These are phyloP conservation scores for Hyposoter dolosus DNA, from an alignment of 2,888 invertebrate species.

Conservation along the genomic window DNA sequence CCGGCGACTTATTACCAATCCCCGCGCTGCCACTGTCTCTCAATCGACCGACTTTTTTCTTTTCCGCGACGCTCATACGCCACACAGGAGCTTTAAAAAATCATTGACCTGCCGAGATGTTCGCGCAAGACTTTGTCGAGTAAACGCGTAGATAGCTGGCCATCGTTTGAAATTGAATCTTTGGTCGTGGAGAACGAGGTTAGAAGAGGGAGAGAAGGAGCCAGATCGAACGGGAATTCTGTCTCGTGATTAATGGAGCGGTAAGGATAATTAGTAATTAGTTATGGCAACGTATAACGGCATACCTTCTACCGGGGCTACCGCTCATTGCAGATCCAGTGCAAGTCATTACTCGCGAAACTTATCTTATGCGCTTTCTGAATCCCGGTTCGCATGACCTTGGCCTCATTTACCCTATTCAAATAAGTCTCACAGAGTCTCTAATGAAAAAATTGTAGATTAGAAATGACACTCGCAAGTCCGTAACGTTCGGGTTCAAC, in stretches of 20 bases:
- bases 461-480: not conserved
- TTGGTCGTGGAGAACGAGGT: constrained; percentile 47
- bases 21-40: constrained; percentile 37
- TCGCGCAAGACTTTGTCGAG: not conserved
- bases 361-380: not conserved
- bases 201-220: not conserved
- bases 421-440: not conserved
- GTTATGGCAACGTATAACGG: constrained; percentile 64
- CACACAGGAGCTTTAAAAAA: not conserved
- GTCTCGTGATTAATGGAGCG: constrained; percentile 62
- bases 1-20: constrained; percentile 28
- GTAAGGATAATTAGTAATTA: constrained; percentile 66
- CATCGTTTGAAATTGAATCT: constrained; percentile 54
- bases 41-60: constrained; percentile 30
- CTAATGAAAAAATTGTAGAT: not conserved
- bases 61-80: not conserved
- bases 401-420: not conserved
- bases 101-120: not conserved
- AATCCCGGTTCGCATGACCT: not conserved
- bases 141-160: not conserved
- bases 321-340: not conserved
- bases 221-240: constrained; percentile 11
- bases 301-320: constrained; percentile 43
- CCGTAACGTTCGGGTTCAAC: too few species aligned
- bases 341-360: constrained; percentile 1